Conservation (phyloP, 2,113 vertebrate genomes). For the Hirundichthys speculiger region DNA sequence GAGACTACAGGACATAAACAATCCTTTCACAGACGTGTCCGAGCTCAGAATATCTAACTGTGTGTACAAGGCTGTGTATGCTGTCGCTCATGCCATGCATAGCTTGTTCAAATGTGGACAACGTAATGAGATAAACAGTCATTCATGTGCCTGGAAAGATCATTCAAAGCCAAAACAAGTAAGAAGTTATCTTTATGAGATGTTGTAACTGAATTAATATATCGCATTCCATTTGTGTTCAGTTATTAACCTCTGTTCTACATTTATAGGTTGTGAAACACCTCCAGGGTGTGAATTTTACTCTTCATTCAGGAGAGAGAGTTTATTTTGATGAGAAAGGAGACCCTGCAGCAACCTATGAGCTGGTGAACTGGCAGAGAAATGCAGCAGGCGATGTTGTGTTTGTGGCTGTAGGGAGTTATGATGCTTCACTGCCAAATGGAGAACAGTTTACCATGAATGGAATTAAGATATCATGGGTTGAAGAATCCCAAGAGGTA, state of each 20-base stretch:
- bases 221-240: background rate
- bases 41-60: slow-evolving; percentile 79
- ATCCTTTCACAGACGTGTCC: slow-evolving; percentile 78
- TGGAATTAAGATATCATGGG: slow-evolving; percentile 70
- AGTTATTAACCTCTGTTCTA: background rate
- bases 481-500: slow-evolving; percentile 58
- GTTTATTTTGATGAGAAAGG: slow-evolving; percentile 78
- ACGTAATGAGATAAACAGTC: slow-evolving; percentile 14
- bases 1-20: slow-evolving; percentile 62
- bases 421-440: slow-evolving; percentile 72
- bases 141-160: slow-evolving; percentile 48
- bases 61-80: slow-evolving; percentile 82
- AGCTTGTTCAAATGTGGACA: slow-evolving; percentile 63
- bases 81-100: slow-evolving; percentile 75
- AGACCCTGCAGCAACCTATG: slow-evolving; percentile 77
- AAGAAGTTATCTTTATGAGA: background rate
- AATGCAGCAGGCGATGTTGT: slow-evolving; percentile 55
- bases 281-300: slow-evolving; percentile 75
- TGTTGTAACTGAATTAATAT: too few relatives aligned
- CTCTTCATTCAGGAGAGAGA: slow-evolving; percentile 69
- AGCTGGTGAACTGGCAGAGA: slow-evolving; percentile 83
- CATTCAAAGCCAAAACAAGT: slow-evolving; percentile 61
- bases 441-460: slow-evolving; percentile 75
- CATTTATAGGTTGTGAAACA: slow-evolving; percentile 65
- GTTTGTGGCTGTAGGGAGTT: slow-evolving; percentile 77